These are phyloP conservation scores for Smutsia temminckii DNA, from an alignment of 2,797 vertebrate species.

Conservation along the genomic window DNA sequence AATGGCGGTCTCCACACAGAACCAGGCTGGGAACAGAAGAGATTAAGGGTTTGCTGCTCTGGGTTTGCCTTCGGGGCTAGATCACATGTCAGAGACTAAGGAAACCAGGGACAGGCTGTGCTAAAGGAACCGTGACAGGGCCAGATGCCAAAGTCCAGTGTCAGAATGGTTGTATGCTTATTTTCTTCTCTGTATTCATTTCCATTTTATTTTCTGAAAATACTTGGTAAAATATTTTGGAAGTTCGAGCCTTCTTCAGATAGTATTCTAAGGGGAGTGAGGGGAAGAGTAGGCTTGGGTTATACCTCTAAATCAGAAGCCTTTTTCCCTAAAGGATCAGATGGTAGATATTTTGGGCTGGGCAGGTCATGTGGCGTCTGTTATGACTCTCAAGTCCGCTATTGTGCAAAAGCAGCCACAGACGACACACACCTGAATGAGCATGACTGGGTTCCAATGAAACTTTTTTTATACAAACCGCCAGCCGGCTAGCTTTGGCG, in stretches of 20 bases:
- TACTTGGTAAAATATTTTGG: background rate
- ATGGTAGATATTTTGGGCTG: background rate
- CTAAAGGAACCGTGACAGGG: background rate
- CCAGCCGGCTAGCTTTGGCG: background rate
- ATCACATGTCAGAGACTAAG: background rate
- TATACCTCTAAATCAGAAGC: background rate
- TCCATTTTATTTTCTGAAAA: background rate
- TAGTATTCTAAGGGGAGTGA: background rate
- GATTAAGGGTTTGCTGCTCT: background rate
- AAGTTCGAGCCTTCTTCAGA: background rate
- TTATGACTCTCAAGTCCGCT: background rate
- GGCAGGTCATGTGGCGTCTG: background rate
- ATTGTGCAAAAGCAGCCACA: background rate
- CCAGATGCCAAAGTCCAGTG: background rate
- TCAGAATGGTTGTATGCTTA: background rate
- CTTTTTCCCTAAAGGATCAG: background rate
- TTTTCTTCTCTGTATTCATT: background rate
- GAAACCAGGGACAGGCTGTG: fast-evolving
- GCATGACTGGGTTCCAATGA: background rate
- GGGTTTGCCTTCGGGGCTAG: background rate
- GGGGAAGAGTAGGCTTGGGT: background rate
- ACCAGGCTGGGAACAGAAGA: background rate
- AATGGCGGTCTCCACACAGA: background rate
- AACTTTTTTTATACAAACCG: background rate
- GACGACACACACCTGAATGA: background rate